These are phyloP conservation scores for Amphipyra tragopoginis DNA, from an alignment of 2,888 invertebrate species.

Conservation along the genomic window DNA sequence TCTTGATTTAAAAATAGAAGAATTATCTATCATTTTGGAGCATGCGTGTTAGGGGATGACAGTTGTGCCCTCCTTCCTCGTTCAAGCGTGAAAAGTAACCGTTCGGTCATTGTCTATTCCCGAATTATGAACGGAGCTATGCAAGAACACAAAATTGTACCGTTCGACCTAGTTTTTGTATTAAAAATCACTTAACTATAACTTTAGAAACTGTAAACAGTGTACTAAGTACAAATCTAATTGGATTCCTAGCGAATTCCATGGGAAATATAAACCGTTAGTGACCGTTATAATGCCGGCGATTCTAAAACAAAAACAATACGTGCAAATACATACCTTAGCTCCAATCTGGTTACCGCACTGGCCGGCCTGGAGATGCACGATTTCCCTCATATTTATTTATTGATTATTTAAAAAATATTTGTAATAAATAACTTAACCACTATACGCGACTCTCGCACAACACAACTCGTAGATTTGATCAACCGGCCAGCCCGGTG, in stretches of 20 bases:
- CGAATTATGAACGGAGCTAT: slow-evolving; percentile 71
- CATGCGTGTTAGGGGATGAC: slow-evolving; percentile 54
- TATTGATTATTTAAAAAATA: slow-evolving; percentile 73
- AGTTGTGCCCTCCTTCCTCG: slow-evolving; percentile 58
- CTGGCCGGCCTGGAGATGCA: slow-evolving; percentile 95
- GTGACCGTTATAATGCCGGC: slow-evolving; percentile 29
- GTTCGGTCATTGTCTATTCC: slow-evolving; percentile 64
- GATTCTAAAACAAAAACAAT: slow-evolving; percentile 34
- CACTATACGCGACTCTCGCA: slow-evolving; percentile 86
- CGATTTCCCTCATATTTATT: slow-evolving; percentile 95
- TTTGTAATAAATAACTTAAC: slow-evolving; percentile 82
- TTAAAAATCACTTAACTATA: slow-evolving; percentile 42
- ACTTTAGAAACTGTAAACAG: slow-evolving; percentile 9
- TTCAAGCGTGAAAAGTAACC: slow-evolving; percentile 68
- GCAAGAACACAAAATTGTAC: slow-evolving; percentile 64
- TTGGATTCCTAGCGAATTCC: slow-evolving; percentile 43
- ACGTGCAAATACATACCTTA: slow-evolving; percentile 76
- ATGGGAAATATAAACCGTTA: slow-evolving; percentile 43
- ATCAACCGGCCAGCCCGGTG: slow-evolving; percentile 73
- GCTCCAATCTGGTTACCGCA: slow-evolving; percentile 96
- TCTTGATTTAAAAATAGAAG: neutral
- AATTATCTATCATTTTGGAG: neutral
- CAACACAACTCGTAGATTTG: slow-evolving; percentile 85
- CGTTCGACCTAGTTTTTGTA: slow-evolving; percentile 47
- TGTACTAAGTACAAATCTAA: slow-evolving; percentile 26